phyloP scores from a whole-genome alignment of 2,113 vertebrate genomes.

The Brienomyrus brachyistius region DNA sequence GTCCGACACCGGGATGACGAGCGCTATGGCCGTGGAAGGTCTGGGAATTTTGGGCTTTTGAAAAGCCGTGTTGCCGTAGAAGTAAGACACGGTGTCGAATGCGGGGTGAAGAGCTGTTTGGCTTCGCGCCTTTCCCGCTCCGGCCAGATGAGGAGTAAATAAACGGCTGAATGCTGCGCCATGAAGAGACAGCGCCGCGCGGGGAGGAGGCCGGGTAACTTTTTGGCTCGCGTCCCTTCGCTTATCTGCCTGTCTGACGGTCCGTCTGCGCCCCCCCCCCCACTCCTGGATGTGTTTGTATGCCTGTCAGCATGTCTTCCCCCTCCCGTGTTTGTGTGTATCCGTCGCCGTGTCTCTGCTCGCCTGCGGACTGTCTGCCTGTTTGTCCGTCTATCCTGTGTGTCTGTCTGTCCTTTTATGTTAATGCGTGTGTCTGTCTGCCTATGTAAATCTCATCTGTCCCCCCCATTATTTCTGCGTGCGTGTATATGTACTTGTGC shows the following conservation, averaged over 20 bases:
- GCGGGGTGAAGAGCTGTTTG: neutral
- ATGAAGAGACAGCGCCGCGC: neutral
- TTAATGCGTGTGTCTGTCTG: neutral
- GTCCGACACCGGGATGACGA: neutral
- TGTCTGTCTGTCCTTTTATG: neutral
- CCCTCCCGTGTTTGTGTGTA: neutral
- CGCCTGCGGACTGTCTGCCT: neutral
- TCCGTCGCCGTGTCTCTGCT: neutral
- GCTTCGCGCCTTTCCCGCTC: neutral
- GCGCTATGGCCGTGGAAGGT: neutral
- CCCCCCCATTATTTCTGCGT: neutral
- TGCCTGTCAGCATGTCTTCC: neutral
- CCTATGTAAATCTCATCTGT: neutral
- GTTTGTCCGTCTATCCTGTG: neutral
- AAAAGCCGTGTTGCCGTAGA: neutral
- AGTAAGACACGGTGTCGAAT: neutral
- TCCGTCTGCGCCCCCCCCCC: neutral
- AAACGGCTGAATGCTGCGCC: neutral
- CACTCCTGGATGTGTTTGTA: neutral
- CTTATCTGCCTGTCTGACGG: neutral
- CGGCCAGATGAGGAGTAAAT: neutral
- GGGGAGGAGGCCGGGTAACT: neutral
- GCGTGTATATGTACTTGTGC: neutral
- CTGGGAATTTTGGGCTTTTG: neutral
- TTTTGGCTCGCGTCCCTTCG: neutral